These are phyloP conservation scores for Acyrthosiphon pisum DNA, from an alignment of 1,140 invertebrate species.

Conservation along the genomic window DNA sequence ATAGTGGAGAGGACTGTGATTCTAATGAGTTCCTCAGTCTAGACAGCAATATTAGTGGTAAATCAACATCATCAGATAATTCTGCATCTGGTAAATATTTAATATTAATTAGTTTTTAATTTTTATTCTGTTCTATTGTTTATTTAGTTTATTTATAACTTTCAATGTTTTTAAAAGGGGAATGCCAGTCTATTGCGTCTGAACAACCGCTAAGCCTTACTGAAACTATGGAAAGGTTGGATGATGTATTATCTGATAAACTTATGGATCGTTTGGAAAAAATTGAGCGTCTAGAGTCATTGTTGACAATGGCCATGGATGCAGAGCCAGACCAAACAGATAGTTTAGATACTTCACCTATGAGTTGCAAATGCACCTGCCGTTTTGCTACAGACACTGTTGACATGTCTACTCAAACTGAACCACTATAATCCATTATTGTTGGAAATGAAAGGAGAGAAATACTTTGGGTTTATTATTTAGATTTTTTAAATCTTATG, in stretches of 20 bases:
- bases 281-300: constrained; percentile 84
- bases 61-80: constrained; percentile 70
- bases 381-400: constrained; percentile 38
- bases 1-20: constrained; percentile 70
- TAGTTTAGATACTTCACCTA: constrained; percentile 24
- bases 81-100: constrained; percentile 66
- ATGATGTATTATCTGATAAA: constrained; percentile 82
- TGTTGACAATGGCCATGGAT: constrained; percentile 73
- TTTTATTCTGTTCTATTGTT: background rate
- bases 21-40: constrained; percentile 79
- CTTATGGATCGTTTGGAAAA: constrained; percentile 85
- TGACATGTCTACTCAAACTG: constrained; percentile 49
- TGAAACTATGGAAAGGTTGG: constrained; percentile 88
- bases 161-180: constrained; percentile 15
- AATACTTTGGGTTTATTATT: background rate
- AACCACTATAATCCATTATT: background rate
- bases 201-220: constrained; percentile 83
- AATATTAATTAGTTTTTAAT: background rate
- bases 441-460: background rate
- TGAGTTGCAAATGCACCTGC: constrained; percentile 35
- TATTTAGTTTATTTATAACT: background rate
- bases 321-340: constrained; percentile 36
- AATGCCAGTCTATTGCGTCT: constrained; percentile 1
- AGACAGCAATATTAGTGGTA: constrained; percentile 71
- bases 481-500: background rate